Conservation (phyloP, 2,888 invertebrate species). For the Poecilobothrus nobilitatus region DNA sequence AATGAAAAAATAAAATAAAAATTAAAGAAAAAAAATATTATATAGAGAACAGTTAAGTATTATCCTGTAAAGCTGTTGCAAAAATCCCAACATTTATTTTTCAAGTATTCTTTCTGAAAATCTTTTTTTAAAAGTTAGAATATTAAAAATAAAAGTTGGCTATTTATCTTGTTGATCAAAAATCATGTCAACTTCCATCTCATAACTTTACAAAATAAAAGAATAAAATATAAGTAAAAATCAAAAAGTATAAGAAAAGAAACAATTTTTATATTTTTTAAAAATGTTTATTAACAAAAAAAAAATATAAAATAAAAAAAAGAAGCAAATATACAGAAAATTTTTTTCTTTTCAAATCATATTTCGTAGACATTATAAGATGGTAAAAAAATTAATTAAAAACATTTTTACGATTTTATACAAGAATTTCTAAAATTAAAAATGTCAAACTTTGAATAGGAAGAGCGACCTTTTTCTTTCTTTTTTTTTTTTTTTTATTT, state of each 20-base stretch:
- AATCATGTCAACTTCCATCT: not conserved
- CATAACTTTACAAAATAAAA: not conserved
- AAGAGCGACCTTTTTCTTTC: not conserved
- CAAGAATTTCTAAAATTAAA: not conserved
- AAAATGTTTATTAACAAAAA: too few species aligned
- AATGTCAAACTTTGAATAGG: conserved; percentile 4
- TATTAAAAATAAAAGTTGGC: not conserved
- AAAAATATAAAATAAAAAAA: too few species aligned
- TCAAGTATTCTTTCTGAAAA: not conserved
- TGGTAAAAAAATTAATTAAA: not conserved
- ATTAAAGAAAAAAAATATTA: not conserved
- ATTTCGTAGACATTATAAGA: too few species aligned
- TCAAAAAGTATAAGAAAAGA: too few species aligned
- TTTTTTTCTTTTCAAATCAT: not conserved
- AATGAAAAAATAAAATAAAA: not conserved
- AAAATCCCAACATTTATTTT: not conserved
- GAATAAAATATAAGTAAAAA: too few species aligned
- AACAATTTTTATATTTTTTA: not conserved
- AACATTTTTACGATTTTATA: not conserved
- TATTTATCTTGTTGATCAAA: conserved; percentile 3
- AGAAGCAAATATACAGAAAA: too few species aligned
- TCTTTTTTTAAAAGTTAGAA: not conserved
- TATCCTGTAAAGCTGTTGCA: not conserved
- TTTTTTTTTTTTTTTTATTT: too few species aligned
- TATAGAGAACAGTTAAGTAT: not conserved